Percentiles rank a stretch among this genome's conserved stretches.
These are phyloP conservation scores for Falco peregrinus DNA, from an alignment of 2,797 vertebrate species.

Conservation along the genomic window DNA sequence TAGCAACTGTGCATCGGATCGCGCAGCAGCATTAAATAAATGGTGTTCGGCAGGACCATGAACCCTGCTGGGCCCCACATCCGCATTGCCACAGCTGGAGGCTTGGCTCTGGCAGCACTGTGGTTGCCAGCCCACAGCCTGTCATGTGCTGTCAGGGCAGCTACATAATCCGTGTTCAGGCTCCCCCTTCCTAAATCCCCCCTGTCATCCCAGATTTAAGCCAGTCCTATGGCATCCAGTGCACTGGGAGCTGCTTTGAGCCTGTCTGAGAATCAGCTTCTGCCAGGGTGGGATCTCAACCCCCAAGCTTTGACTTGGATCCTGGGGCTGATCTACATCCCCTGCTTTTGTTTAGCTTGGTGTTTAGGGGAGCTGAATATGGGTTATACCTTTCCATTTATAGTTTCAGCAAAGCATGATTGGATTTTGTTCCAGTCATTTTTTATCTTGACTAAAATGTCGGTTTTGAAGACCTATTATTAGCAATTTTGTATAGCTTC, in stretches of 20 bases:
- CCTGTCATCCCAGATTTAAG: neutral
- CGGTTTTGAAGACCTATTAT: conserved; percentile 65
- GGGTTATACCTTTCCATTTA: conserved; percentile 67
- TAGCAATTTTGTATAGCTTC: conserved; percentile 62
- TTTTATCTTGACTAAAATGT: conserved; percentile 63
- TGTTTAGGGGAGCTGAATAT: conserved; percentile 50
- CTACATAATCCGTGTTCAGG: neutral
- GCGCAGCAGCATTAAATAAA: neutral
- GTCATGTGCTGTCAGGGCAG: neutral
- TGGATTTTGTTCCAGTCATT: conserved; percentile 52
- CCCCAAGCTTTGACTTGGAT: neutral
- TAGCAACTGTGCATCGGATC: conserved; percentile 16
- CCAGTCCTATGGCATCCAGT: neutral
- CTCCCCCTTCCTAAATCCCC: neutral
- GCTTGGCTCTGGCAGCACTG: neutral
- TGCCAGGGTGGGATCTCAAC: neutral
- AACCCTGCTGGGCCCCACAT: neutral
- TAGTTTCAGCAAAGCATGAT: conserved; percentile 46
- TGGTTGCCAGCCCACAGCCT: neutral
- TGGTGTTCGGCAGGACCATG: neutral
- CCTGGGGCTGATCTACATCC: conserved; percentile 1
- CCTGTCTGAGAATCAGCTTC: neutral
- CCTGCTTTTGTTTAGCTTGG: neutral
- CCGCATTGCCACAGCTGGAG: neutral
- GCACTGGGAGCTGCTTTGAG: neutral